Percentiles rank a stretch among this genome's conserved stretches.
Conservation (phyloP, 23 tunicate genomes). For the Phallusia fumigata region DNA sequence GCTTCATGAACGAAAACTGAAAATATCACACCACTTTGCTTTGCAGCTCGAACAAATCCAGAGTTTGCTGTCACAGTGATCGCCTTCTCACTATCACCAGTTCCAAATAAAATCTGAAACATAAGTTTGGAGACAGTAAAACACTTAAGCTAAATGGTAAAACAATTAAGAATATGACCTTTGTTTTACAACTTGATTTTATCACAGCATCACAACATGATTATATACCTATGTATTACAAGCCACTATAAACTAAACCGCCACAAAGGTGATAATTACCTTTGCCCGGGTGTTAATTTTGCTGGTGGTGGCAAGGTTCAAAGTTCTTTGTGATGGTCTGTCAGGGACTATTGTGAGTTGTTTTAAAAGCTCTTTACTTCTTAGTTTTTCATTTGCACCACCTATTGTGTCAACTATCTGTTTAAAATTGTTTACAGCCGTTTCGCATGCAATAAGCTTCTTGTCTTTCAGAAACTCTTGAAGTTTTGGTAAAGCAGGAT, state of each 20-base stretch:
- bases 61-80: slow-evolving; percentile 82
- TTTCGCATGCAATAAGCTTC: slow-evolving; percentile 59
- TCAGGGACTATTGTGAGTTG: slow-evolving; percentile 48
- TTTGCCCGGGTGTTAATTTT: slow-evolving; percentile 45
- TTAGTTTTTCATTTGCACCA: slow-evolving; percentile 61
- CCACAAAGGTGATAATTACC: slow-evolving; percentile 22
- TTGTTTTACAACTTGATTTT: not conserved
- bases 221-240: too few relatives aligned
- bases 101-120: slow-evolving; percentile 72
- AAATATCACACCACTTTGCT: slow-evolving; percentile 64
- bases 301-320: slow-evolving; percentile 29
- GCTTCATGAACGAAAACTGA: slow-evolving; percentile 79
- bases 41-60: slow-evolving; percentile 85
- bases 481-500: slow-evolving; percentile 58
- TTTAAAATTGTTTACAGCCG: slow-evolving; percentile 53
- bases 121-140: not conserved
- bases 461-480: slow-evolving; percentile 51
- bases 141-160: not conserved
- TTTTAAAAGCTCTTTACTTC: slow-evolving; percentile 56
- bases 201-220: too few relatives aligned
- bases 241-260: not conserved
- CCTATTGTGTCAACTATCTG: slow-evolving; percentile 71
- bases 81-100: slow-evolving; percentile 72
- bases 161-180: not conserved
- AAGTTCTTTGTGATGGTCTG: slow-evolving; percentile 46